phyloP scores from a whole-genome alignment of 2,888 invertebrate genomes.

The Trissoscelio sp. region DNA sequence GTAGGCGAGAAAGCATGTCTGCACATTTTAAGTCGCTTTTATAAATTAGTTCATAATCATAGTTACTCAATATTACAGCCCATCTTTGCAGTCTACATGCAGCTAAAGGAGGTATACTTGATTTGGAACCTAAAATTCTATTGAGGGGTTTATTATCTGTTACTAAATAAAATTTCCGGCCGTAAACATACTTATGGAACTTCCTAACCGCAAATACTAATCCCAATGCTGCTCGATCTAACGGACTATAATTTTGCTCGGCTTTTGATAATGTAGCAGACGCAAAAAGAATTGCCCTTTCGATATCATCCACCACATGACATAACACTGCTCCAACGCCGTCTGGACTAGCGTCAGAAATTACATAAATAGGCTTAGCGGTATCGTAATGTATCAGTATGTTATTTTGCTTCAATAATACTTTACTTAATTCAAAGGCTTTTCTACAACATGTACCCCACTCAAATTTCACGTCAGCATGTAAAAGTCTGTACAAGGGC shows the following conservation, averaged over 20 bases:
- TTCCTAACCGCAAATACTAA: slow-evolving; percentile 72
- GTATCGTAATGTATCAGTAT: slow-evolving; percentile 70
- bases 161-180: slow-evolving; percentile 64
- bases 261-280: slow-evolving; percentile 65
- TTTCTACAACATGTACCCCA: slow-evolving; percentile 20
- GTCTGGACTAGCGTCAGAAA: slow-evolving; percentile 78
- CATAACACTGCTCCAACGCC: slow-evolving; percentile 76
- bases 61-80: slow-evolving; percentile 68
- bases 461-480: slow-evolving; percentile 3
- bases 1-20: slow-evolving; percentile 60
- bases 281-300: slow-evolving; percentile 70
- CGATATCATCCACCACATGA: slow-evolving; percentile 64
- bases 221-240: slow-evolving; percentile 73
- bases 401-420: slow-evolving; percentile 72
- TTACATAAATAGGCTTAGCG: slow-evolving; percentile 56
- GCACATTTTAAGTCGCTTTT: slow-evolving; percentile 48
- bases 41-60: slow-evolving; percentile 60
- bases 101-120: slow-evolving; percentile 27
- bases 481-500: slow-evolving; percentile 38
- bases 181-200: slow-evolving; percentile 72
- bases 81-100: slow-evolving; percentile 69
- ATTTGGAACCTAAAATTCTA: slow-evolving; percentile 68
- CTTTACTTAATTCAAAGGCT: slow-evolving; percentile 59
- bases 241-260: slow-evolving; percentile 71
- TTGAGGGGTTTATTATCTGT: slow-evolving; percentile 68